phyloP scores from a whole-genome alignment of 2,888 invertebrate genomes.

The Schizotus pectinicornis region DNA sequence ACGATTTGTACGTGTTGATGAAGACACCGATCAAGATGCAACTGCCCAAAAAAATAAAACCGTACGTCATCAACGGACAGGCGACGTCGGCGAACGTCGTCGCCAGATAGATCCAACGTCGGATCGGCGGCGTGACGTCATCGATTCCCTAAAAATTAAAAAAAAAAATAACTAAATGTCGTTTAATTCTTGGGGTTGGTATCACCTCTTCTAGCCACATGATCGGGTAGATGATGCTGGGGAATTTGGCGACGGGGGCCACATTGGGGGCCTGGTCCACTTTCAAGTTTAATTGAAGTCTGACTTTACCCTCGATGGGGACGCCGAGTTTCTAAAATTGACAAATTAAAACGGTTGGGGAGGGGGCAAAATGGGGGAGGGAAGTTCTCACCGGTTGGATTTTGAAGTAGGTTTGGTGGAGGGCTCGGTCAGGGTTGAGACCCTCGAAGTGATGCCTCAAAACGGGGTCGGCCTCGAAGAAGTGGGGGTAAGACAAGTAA shows the following conservation, averaged over 20 bases:
- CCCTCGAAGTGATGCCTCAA: slow-evolving; percentile 74
- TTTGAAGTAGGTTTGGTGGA: slow-evolving; percentile 81
- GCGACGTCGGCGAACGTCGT: slow-evolving; percentile 78
- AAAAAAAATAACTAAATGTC: no score
- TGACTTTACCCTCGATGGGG: slow-evolving; percentile 80
- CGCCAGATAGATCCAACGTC: slow-evolving; percentile 80
- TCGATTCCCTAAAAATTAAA: slow-evolving; percentile 70
- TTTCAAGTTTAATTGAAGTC: slow-evolving; percentile 82
- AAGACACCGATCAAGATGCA: slow-evolving; percentile 70
- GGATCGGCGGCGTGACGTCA: slow-evolving; percentile 79
- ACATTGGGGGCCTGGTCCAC: slow-evolving; percentile 77
- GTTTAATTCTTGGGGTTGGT: no score
- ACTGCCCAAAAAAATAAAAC: slow-evolving; percentile 73
- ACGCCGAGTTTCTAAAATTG: slow-evolving; percentile 79
- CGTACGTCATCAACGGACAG: slow-evolving; percentile 73
- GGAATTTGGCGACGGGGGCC: slow-evolving; percentile 75
- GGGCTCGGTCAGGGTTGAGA: slow-evolving; percentile 69
- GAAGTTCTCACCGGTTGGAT: slow-evolving; percentile 77
- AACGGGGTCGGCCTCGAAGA: slow-evolving; percentile 78
- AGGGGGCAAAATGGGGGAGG: neutral
- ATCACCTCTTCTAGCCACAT: slow-evolving; percentile 82
- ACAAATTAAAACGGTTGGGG: neutral
- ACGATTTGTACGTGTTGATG: slow-evolving; percentile 76
- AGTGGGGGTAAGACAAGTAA: slow-evolving; percentile 88
- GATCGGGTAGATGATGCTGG: slow-evolving; percentile 81